Evolutionary conservation across 2,888 invertebrate genomes (phyloP).

Genomic region (Xylota segnis): DNA sequence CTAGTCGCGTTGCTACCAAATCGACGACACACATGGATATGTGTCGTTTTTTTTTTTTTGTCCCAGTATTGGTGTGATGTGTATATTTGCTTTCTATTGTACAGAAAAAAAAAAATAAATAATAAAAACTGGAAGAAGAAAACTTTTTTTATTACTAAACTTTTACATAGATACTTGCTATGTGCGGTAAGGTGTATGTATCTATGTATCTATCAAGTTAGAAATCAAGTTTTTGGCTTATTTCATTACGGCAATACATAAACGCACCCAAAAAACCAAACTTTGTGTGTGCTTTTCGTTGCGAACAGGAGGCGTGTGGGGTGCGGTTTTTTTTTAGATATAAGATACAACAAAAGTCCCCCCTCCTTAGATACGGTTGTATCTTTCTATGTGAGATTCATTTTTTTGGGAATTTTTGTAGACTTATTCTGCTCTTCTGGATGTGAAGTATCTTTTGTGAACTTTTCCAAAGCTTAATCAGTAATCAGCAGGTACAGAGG

Average conservation of each 20-base stretch:
- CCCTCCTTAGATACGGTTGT: slow-evolving; percentile 31
- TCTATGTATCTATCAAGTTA: slow-evolving; percentile 37
- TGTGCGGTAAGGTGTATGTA: neutral
- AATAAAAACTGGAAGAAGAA: slow-evolving; percentile 6
- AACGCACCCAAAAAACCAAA: slow-evolving; percentile 74
- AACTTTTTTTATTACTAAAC: slow-evolving; percentile 30
- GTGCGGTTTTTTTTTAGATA: slow-evolving; percentile 2
- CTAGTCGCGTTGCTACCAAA: slow-evolving; percentile 20
- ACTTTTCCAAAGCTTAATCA: slow-evolving; percentile 25
- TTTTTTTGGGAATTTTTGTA: slow-evolving; percentile 32
- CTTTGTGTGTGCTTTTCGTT: slow-evolving; percentile 61
- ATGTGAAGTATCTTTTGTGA: neutral
- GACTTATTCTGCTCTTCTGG: neutral
- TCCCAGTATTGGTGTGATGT: slow-evolving; percentile 39
- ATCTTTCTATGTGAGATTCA: slow-evolving; percentile 22
- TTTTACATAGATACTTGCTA: slow-evolving; percentile 31
- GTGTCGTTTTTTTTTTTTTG: slow-evolving; percentile 17
- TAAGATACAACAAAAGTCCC: slow-evolving; percentile 11
- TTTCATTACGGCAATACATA: slow-evolving; percentile 69
- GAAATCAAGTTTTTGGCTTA: slow-evolving; percentile 69
- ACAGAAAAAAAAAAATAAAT: slow-evolving; percentile 20
- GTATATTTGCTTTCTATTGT: slow-evolving; percentile 54
- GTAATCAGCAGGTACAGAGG: slow-evolving; percentile 19
- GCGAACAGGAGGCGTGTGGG: neutral
- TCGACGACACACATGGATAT: slow-evolving; percentile 42